Evolutionary conservation across 2,888 invertebrate species (phyloP), one percentile per base, ranked within the genome.

Genomic region (Dryomyza anilis): DNA sequence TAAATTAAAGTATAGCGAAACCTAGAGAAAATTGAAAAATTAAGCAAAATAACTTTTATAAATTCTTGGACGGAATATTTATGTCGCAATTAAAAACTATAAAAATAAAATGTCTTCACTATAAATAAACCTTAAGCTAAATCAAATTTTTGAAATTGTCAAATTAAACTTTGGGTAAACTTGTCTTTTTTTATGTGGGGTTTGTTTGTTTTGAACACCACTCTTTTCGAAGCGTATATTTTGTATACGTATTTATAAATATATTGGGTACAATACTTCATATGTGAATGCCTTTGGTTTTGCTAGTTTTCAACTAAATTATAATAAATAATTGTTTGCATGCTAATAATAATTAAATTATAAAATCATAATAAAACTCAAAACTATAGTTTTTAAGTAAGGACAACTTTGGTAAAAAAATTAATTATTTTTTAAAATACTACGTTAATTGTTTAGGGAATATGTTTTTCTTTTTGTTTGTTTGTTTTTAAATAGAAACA

Each of bases 341-440:
- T 30, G 12, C 16, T 10, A 23, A 36, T 36, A 12, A 14, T 23
- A 36, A 8, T 36, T n/a, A n/a, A n/a, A n/a, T n/a, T n/a, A n/a
- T n/a, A n/a, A n/a, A n/a, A n/a, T 39, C 3, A 33, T 55, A 36
- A 36, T 19, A 16, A 19, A 50, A 10, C n/a, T 12, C n/a, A 1
- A 50, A 27, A 50, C 12, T 14, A n/a, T n/a, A n/a, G n/a, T n/a
- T n/a, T 14, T 58, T 67, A 65, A 72, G 74, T 80, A 81, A 81
- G 77, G 80, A 81, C 81, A 81, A 81, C 81, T 81, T 81, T 81
- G 81, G 82, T 81, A 79, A 79, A 69, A 67, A 64, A 67, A 67
- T 63, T 53, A 57, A 67, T 73, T 1, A n/a, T n/a, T n/a, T n/a
- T n/a, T n/a, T n/a, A n/a, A n/a, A n/a, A n/a, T n/a, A n/a, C n/a